phyloP scores from a whole-genome alignment of 2,113 vertebrate genomes.

The Carettochelys insculpta region DNA sequence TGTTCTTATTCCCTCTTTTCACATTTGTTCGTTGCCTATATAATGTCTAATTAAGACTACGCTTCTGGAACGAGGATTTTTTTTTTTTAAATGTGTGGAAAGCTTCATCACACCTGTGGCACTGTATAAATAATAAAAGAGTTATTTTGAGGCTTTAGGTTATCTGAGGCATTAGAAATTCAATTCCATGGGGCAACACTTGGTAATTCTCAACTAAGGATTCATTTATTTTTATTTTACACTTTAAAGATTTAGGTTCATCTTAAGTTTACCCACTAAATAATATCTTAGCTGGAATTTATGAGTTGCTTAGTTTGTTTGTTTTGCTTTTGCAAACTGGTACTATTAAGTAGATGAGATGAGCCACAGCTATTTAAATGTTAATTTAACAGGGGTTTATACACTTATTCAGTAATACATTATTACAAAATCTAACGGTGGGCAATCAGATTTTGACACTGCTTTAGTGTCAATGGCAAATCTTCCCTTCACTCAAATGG shows the following conservation, averaged over 20 bases:
- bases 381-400: background rate
- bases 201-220: conserved; percentile 4
- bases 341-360: background rate
- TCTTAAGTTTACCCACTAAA: background rate
- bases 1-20: background rate
- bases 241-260: background rate
- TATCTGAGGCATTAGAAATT: background rate
- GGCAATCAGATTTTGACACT: background rate
- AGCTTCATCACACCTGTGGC: background rate
- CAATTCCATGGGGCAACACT: background rate
- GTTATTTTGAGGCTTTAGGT: background rate
- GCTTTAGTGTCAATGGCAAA: background rate
- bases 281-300: background rate
- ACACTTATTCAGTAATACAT: background rate
- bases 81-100: background rate
- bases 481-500: background rate
- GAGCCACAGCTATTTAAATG: background rate
- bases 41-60: conserved; percentile 1
- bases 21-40: conserved; percentile 8
- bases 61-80: background rate
- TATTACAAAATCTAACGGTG: background rate
- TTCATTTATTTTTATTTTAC: background rate
- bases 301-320: too few species aligned
- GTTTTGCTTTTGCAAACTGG: background rate
- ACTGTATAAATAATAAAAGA: background rate